These are phyloP conservation scores for Caiman crocodilus DNA, from an alignment of 2,797 vertebrate genomes.

Conservation along the genomic window DNA sequence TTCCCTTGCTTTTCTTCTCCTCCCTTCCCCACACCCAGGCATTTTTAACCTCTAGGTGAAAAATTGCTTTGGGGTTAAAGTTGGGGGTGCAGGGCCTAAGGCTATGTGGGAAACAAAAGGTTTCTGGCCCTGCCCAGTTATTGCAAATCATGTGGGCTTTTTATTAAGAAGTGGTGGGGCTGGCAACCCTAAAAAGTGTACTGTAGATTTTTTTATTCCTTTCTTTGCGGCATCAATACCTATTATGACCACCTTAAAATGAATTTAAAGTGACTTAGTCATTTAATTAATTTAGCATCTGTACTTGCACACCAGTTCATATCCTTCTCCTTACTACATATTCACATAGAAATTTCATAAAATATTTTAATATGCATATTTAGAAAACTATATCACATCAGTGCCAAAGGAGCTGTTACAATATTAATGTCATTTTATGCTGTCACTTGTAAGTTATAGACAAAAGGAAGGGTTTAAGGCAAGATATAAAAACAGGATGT, in stretches of 20 bases:
- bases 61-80: slow-evolving; percentile 34
- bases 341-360: slow-evolving; percentile 4
- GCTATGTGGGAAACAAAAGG: background rate
- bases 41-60: slow-evolving; percentile 67
- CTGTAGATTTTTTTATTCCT: background rate
- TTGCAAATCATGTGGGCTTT: background rate
- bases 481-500: slow-evolving; percentile 71
- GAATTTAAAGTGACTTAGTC: slow-evolving; percentile 24
- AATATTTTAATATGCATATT: slow-evolving; percentile 23
- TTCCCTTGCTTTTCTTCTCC: slow-evolving; percentile 61
- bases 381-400: slow-evolving; percentile 43
- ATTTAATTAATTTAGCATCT: slow-evolving; percentile 41
- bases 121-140: slow-evolving; percentile 3
- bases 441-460: slow-evolving; percentile 59
- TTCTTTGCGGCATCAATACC: slow-evolving; percentile 5
- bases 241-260: background rate
- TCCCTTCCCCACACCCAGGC: slow-evolving; percentile 29
- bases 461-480: slow-evolving; percentile 72
- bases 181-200: background rate
- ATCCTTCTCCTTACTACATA: background rate
- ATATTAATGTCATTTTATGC: slow-evolving; percentile 64
- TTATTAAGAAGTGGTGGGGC: background rate
- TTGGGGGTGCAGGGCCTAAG: background rate
- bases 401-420: slow-evolving; percentile 59
- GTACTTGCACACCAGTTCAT: background rate